Evolutionary conservation across 2,888 invertebrate species (phyloP).

Genomic region (Amphimallon solstitiale): DNA sequence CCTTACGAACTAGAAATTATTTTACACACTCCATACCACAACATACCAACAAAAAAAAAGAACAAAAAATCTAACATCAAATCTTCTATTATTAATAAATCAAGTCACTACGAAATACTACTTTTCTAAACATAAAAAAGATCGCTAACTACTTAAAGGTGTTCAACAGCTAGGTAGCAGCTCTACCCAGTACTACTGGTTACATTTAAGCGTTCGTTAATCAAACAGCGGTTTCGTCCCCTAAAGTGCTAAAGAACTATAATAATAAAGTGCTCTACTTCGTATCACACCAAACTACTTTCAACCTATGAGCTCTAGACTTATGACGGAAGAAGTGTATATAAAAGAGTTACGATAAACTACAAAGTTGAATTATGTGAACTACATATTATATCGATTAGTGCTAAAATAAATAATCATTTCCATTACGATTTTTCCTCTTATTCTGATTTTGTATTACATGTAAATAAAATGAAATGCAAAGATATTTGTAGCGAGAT

Average conservation of each 20-base stretch:
- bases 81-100: no score
- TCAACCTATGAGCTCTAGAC: constrained; percentile 26
- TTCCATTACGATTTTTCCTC: no score
- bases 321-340: background rate
- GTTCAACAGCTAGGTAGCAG: background rate
- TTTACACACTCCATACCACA: no score
- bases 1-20: no score
- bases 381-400: no score
- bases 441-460: no score
- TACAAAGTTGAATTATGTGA: no score
- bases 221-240: constrained; percentile 27
- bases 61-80: no score
- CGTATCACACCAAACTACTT: constrained; percentile 61
- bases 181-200: constrained; percentile 1
- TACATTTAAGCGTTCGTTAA: constrained; percentile 10
- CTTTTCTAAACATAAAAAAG: constrained; percentile 4
- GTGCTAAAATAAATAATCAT: no score
- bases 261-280: constrained; percentile 55
- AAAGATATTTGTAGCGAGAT: no score
- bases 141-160: background rate
- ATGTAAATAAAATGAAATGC: no score
- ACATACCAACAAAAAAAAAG: no score
- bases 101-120: background rate
- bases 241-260: constrained; percentile 51
- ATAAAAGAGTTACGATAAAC: background rate